Evolutionary conservation across 1,140 invertebrate species (phyloP), one percentile per base, ranked within the genome.

Genomic region (Coenobita brevimanus): DNA sequence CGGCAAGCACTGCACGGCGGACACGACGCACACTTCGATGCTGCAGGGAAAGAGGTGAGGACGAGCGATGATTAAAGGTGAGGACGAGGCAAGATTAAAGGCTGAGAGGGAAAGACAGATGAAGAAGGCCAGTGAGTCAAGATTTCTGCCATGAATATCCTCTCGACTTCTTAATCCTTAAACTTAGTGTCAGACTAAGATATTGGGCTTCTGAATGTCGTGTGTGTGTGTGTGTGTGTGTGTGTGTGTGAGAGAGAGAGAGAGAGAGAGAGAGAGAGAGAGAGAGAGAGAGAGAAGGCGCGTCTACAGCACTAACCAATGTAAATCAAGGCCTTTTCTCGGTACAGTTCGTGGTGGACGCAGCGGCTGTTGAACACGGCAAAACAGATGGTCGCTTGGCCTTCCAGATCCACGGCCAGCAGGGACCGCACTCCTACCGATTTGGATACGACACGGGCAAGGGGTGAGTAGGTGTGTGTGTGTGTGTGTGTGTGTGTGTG

Each of bases 401-500:
- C 30, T 91, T 91, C 92, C 94, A 95, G 91, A 93, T 95, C 64
- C 93, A 94, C 89, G 96, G 96, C 54, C 96, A 96, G 92, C 94
- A 95, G 78, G 96, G 97, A 60, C 96, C 96, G 1, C 94, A 96
- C 90, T 96, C 95, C 71, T 98, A 97, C 92, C 95, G 96, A 92
- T 97, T 97, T 93, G 97, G 97, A 88, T 97, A 95, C 92, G 96
- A 97, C 91, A 97, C 97, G 46, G 97, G 96, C 89, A 95, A 95
- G 92, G 96, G 96, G 96, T 97, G 93, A 95, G 93, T 82, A 69
- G 17, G n/a, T n/a, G 6, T 60, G 6, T 60, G 6, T 60, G 6
- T 60, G 41, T 78, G 13, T n/a, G 17, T 54, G 41, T 78, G 17
- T 54, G 17, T 78, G 21, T 54, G 21, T 54, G 75, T 78, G n/a